Conservation (phyloP, 2,797 vertebrate species). For the Buphagus erythrorhynchus region DNA sequence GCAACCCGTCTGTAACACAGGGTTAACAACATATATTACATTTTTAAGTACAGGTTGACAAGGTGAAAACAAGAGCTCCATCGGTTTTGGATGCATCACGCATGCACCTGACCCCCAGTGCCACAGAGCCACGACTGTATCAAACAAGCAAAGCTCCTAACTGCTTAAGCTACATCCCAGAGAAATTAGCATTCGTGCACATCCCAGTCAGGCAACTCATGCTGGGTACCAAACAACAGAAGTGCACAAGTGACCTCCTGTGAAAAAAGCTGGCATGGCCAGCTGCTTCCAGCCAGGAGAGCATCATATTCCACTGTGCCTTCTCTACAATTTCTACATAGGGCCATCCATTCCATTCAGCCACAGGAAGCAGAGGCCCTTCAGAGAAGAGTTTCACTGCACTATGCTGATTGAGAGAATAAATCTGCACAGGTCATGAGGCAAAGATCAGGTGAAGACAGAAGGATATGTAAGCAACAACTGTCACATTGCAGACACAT, state of each 20-base stretch:
- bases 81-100: not conserved
- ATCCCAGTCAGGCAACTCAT: not conserved
- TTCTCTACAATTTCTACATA: not conserved
- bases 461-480: not conserved
- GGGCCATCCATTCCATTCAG: not conserved
- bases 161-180: not conserved
- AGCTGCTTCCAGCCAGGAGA: not conserved
- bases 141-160: not conserved
- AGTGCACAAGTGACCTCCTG: not conserved
- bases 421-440: not conserved
- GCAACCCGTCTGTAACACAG: not conserved
- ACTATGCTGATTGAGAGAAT: not conserved
- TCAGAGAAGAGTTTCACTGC: not conserved
- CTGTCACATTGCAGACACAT: not conserved
- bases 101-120: not conserved
- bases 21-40: not conserved
- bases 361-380: not conserved
- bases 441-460: not conserved
- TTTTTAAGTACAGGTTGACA: not conserved
- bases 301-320: not conserved
- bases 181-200: not conserved
- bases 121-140: fast-evolving
- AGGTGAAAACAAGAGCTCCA: not conserved
- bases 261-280: not conserved
- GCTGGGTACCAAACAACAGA: not conserved